A percentile compares a stretch with the other conserved stretches of the same genome.
Evolutionary conservation across 2,888 invertebrate genomes (phyloP).

Genomic region (Lydus trimaculatus): DNA sequence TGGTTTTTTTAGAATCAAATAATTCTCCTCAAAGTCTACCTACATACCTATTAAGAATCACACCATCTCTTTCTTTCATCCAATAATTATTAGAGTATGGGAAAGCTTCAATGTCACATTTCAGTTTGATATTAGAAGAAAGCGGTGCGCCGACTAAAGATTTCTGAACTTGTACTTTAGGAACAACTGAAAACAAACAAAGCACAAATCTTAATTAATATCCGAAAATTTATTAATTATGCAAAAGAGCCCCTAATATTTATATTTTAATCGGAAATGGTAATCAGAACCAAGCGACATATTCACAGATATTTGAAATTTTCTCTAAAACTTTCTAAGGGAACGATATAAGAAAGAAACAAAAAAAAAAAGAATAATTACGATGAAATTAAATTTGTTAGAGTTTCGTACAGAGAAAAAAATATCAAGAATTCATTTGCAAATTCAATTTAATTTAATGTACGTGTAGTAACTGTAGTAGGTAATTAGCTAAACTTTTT

Average conservation of each 20-base stretch:
- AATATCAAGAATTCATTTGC: background rate
- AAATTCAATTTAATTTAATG: slow-evolving; percentile 1
- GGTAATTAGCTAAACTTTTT: background rate
- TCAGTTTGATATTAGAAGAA: slow-evolving; percentile 67
- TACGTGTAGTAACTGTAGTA: background rate
- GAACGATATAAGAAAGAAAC: background rate
- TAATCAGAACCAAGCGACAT: background rate
- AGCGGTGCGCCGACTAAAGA: slow-evolving; percentile 69
- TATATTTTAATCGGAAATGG: background rate
- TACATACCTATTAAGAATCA: slow-evolving; percentile 64
- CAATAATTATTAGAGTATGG: slow-evolving; percentile 73
- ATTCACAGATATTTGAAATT: background rate
- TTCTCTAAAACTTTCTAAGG: background rate
- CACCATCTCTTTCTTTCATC: slow-evolving; percentile 65
- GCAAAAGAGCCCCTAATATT: background rate
- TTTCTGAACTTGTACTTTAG: slow-evolving; percentile 69
- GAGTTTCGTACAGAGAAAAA: background rate
- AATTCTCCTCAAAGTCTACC: too few species aligned
- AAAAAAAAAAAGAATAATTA: background rate
- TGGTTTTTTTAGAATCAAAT: background rate
- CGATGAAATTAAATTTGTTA: background rate
- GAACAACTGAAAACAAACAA: slow-evolving; percentile 64
- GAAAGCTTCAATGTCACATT: slow-evolving; percentile 71
- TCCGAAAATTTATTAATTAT: background rate
- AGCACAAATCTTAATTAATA: background rate